phyloP scores from a whole-genome alignment of 2,888 invertebrate genomes.

The Caenorhabditis parvicauda region DNA sequence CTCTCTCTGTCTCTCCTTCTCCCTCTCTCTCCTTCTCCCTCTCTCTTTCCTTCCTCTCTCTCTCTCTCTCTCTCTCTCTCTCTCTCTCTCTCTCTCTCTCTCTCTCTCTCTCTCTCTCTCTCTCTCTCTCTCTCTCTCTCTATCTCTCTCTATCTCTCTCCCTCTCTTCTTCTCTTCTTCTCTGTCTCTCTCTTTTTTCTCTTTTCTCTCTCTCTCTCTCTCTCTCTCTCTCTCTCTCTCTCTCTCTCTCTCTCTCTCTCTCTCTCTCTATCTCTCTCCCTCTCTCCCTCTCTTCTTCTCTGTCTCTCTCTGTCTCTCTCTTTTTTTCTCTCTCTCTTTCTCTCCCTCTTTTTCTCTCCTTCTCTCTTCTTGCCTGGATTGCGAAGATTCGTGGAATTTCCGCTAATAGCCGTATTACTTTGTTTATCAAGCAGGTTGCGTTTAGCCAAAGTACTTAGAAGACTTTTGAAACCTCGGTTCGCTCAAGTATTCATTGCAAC shows the following conservation, averaged over 20 bases:
- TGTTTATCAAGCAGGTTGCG: too few relatives aligned
- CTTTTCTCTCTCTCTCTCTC: conserved; percentile 6
- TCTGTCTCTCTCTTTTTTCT: conserved; percentile 7
- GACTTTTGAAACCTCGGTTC: too few relatives aligned
- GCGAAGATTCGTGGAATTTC: too few relatives aligned
- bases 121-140: not conserved
- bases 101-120: not conserved
- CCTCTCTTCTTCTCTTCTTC: not conserved
- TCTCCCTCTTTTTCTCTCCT: not conserved
- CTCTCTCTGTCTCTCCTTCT: not conserved
- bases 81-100: conserved; percentile 1
- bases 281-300: not conserved
- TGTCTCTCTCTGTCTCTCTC: not conserved
- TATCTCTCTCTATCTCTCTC: not conserved
- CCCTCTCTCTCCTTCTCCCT: not conserved
- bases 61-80: not conserved
- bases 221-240: not conserved
- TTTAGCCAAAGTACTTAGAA: too few relatives aligned
- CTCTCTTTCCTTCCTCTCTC: conserved; percentile 4
- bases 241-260: not conserved
- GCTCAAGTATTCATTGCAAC: too few relatives aligned
- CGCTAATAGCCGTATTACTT: too few relatives aligned
- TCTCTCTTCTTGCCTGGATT: not conserved
- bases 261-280: not conserved
- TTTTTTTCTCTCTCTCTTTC: not conserved